These are phyloP conservation scores for Spea bombifrons DNA, from an alignment of 2,113 vertebrate species.

Conservation along the genomic window DNA sequence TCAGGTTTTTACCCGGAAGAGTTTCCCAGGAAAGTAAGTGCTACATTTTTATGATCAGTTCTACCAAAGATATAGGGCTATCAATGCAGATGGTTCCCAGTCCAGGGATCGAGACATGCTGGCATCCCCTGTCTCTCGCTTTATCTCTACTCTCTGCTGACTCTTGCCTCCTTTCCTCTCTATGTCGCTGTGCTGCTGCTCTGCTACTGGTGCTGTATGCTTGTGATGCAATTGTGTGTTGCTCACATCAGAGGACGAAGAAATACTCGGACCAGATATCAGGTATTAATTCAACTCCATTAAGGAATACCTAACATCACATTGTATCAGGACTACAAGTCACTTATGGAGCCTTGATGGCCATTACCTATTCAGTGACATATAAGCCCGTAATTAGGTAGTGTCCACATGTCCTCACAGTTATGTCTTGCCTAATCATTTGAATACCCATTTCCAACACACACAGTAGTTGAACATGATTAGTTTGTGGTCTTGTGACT, in stretches of 20 bases:
- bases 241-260: constrained; percentile 94
- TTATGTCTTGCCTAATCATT: too few species aligned
- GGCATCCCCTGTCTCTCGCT: constrained; percentile 53
- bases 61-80: too few species aligned
- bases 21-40: too few species aligned
- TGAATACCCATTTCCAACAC: too few species aligned
- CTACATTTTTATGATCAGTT: too few species aligned
- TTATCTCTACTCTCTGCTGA: constrained; percentile 67
- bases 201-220: constrained; percentile 60
- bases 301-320: background rate
- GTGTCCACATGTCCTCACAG: too few species aligned
- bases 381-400: too few species aligned
- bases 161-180: constrained; percentile 81
- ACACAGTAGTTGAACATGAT: too few species aligned
- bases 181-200: constrained; percentile 73
- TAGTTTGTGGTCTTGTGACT: too few species aligned
- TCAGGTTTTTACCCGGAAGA: too few species aligned
- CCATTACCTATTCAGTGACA: too few species aligned
- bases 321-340: background rate
- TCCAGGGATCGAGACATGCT: constrained; percentile 50
- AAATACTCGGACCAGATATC: constrained; percentile 93
- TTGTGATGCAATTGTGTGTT: constrained; percentile 52
- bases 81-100: too few species aligned
- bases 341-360: background rate
- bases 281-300: constrained; percentile 67